Conservation (phyloP, 92 coral and sea anemone genomes). For the Hydrozoanthus gracilis region DNA sequence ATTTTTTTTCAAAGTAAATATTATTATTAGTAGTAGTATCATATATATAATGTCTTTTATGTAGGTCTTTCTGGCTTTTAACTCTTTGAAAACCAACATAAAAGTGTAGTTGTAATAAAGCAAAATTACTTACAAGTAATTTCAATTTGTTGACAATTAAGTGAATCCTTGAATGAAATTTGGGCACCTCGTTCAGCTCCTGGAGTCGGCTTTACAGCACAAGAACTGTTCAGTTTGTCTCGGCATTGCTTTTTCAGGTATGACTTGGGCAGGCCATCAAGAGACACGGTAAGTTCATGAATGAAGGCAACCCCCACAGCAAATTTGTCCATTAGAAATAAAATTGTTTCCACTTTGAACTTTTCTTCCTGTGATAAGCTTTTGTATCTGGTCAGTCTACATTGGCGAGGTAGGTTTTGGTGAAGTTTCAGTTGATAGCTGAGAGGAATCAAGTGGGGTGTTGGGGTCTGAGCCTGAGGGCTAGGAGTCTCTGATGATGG, state of each 20-base stretch:
- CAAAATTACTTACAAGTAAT: slow-evolving; percentile 52
- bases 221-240: slow-evolving; percentile 51
- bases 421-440: slow-evolving; percentile 11
- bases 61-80: slow-evolving; percentile 3
- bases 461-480: slow-evolving; percentile 24
- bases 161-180: slow-evolving; percentile 62
- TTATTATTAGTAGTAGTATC: background rate
- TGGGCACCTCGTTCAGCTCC: slow-evolving; percentile 71
- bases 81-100: slow-evolving; percentile 11
- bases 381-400: slow-evolving; percentile 6
- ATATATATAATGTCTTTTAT: too few species aligned
- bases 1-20: too few species aligned
- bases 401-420: slow-evolving; percentile 25
- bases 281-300: slow-evolving; percentile 19
- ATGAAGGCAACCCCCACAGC: slow-evolving; percentile 23
- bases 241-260: slow-evolving; percentile 26
- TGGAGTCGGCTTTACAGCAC: slow-evolving; percentile 51
- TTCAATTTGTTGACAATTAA: slow-evolving; percentile 57
- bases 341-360: slow-evolving; percentile 22
- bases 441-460: background rate
- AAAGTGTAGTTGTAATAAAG: slow-evolving; percentile 1
- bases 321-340: slow-evolving; percentile 20
- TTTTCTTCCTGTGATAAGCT: slow-evolving; percentile 22
- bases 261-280: slow-evolving; percentile 11
- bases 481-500: slow-evolving; percentile 6